Evolutionary conservation across 2,113 vertebrate species (phyloP).

Genomic region (Dipodomys ordii): DNA sequence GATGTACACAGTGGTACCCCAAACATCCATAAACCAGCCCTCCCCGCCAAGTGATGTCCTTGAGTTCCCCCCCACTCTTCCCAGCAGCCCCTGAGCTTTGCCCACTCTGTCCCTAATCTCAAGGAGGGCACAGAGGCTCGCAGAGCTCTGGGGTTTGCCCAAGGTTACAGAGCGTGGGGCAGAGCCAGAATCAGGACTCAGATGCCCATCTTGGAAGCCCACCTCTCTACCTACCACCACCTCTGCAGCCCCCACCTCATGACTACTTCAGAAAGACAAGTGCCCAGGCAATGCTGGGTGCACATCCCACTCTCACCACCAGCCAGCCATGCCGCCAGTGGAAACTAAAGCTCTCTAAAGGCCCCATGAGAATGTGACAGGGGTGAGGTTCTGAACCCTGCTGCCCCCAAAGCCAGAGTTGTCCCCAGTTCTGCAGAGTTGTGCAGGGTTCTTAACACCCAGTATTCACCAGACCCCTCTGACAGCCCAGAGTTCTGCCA

Average conservation of each 20-base stretch:
- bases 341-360: neutral
- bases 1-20: no score
- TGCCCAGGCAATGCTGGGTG: neutral
- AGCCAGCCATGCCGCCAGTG: neutral
- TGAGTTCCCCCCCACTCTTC: neutral
- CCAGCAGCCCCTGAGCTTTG: neutral
- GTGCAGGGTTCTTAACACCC: neutral
- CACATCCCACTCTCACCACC: no score
- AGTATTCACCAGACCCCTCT: neutral
- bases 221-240: neutral
- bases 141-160: neutral
- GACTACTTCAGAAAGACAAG: rapidly evolving
- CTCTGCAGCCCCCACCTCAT: neutral
- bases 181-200: neutral
- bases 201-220: neutral
- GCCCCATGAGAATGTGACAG: rapidly evolving
- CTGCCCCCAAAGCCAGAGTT: neutral
- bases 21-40: neutral
- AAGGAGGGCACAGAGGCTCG: neutral
- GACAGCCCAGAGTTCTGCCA: neutral
- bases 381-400: neutral
- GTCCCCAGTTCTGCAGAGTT: neutral
- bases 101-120: neutral
- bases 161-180: neutral
- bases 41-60: neutral